Conservation (phyloP, 2,113 vertebrate genomes). For the Australoheros scitulus region DNA sequence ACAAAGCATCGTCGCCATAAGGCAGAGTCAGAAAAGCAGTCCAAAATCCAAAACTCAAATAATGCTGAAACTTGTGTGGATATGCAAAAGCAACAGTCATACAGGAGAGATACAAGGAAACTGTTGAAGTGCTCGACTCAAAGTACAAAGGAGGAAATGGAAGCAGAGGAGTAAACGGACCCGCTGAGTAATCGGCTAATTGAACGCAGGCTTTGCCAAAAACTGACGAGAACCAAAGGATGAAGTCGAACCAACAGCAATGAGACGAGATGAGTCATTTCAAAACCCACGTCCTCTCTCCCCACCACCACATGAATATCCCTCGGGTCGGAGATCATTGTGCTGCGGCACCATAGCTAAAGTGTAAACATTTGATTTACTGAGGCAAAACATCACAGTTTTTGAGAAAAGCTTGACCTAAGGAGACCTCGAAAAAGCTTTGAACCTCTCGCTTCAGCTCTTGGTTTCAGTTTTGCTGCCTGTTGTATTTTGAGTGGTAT, state of each 20-base stretch:
- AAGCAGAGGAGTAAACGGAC: rapidly evolving
- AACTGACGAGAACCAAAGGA: conserved; percentile 1
- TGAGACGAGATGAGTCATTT: background rate
- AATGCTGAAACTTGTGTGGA: background rate
- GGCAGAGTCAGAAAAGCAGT: background rate
- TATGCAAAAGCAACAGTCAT: background rate
- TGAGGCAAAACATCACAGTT: conserved; percentile 18
- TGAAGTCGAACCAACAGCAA: background rate
- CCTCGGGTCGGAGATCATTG: background rate
- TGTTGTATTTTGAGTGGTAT: conserved; percentile 33
- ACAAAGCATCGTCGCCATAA: background rate
- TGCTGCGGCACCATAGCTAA: background rate
- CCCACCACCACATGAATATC: background rate
- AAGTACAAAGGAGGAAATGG: background rate
- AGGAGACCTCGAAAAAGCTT: conserved; percentile 13
- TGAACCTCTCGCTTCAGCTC: conserved; percentile 12
- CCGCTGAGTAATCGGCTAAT: background rate
- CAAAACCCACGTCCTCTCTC: background rate
- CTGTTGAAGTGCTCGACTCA: background rate
- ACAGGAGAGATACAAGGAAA: background rate
- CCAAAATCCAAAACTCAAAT: background rate
- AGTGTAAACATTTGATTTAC: conserved; percentile 32
- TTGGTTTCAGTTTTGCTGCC: conserved; percentile 12
- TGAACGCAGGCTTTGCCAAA: background rate
- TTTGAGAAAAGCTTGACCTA: conserved; percentile 13